Evolutionary conservation across 2,797 vertebrate species (phyloP).

Genomic region (Pipistrellus nathusii): DNA sequence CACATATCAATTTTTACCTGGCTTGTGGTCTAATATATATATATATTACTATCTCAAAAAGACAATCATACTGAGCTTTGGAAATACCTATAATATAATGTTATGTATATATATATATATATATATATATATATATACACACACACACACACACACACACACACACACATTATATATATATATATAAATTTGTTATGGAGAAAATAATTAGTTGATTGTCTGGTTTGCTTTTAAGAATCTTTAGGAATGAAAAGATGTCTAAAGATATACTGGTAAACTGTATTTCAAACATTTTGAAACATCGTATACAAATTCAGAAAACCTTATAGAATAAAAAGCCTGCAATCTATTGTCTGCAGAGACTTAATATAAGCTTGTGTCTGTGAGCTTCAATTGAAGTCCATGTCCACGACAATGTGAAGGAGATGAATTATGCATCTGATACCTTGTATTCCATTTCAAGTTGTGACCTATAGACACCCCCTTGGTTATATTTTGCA

Average conservation of each 20-base stretch:
- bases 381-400: slow-evolving; percentile 23
- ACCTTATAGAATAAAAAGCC: slow-evolving; percentile 45
- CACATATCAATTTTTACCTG: background rate
- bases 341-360: slow-evolving; percentile 35
- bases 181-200: background rate
- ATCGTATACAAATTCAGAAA: slow-evolving; percentile 55
- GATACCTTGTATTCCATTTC: slow-evolving; percentile 22
- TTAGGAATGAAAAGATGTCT: slow-evolving; percentile 48
- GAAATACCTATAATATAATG: background rate
- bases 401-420: background rate
- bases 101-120: too few relatives aligned
- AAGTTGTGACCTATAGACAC: background rate
- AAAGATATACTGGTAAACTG: background rate
- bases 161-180: too few relatives aligned
- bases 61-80: background rate
- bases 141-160: too few relatives aligned
- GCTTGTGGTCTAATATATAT: background rate
- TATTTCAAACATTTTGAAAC: slow-evolving; percentile 38
- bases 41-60: background rate
- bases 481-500: slow-evolving; percentile 15
- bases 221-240: background rate
- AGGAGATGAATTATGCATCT: slow-evolving; percentile 14
- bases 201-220: slow-evolving; percentile 3
- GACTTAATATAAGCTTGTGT: background rate
- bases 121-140: too few relatives aligned